Evolutionary conservation across 2,888 invertebrate species (phyloP).

Genomic region (Plagiodera versicolora): DNA sequence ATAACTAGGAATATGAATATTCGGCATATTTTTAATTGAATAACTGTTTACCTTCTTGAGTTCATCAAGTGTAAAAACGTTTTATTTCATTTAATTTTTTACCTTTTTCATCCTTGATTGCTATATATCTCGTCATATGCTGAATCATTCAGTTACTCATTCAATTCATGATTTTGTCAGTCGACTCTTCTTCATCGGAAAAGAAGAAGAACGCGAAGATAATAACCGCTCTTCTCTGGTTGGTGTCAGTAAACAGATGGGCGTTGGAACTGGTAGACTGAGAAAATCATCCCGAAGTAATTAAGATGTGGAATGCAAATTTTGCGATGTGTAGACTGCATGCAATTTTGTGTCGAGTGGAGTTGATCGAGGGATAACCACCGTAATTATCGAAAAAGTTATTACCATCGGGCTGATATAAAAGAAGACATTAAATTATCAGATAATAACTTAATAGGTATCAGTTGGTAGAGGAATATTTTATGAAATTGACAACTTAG

Average conservation of each 20-base stretch:
- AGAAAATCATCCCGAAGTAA: constrained; percentile 45
- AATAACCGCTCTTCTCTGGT: constrained; percentile 35
- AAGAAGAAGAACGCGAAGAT: constrained; percentile 17
- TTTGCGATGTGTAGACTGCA: constrained; percentile 19
- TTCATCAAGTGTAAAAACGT: too few relatives aligned
- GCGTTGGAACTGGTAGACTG: constrained; percentile 44
- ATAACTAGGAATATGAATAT: too few relatives aligned
- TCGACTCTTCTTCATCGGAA: constrained; percentile 22
- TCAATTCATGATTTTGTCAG: constrained; percentile 30
- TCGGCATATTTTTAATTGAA: too few relatives aligned
- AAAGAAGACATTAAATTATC: background rate
- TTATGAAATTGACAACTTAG: too few relatives aligned
- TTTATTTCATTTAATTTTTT: too few relatives aligned
- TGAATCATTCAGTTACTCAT: too few relatives aligned
- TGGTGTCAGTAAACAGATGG: constrained; percentile 49
- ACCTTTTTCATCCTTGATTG: too few relatives aligned
- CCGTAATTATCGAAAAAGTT: constrained; percentile 8
- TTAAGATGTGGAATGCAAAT: constrained; percentile 53
- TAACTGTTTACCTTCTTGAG: too few relatives aligned
- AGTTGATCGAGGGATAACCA: constrained; percentile 6
- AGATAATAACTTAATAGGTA: background rate
- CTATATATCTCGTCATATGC: too few relatives aligned
- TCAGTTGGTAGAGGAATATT: too few relatives aligned
- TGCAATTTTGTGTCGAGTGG: constrained; percentile 16
- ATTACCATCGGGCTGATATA: background rate